Evolutionary conservation across 2,797 vertebrate species (phyloP), one percentile per base, ranked within the genome.

Genomic region (Varecia variegata): DNA sequence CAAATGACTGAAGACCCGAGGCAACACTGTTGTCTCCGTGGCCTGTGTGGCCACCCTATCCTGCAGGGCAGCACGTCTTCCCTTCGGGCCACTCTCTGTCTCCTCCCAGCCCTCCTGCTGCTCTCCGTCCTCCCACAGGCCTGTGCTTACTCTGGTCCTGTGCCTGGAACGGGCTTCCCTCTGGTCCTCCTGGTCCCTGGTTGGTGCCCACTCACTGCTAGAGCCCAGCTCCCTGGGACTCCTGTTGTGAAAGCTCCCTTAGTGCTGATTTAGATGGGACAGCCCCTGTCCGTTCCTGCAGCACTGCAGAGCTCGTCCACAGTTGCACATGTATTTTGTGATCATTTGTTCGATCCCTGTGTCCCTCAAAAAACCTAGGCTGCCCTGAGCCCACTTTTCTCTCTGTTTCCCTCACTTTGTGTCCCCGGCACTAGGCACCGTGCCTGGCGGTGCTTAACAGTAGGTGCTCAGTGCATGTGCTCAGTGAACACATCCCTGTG

Each of bases 201-300:
- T 52, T 52, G 9, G 27, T 11, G 5, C 38, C 15, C 6, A 0
- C 27, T 30, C 11, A 40, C 27, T 23, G 11, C 14, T 11, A 86
- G 56, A 86, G 43, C 74, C 47, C 43, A 35, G n/a, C 25, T 52
- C 15, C 21, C 21, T 25, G 10, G 25, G 38, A 9, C 10, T 35
- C 50, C 58, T 56, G 14, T 25, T 9, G 4, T 17, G 4, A 20
- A 52, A 52, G 23, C 12, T 77, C 15, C 60, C 82, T 32, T 15
- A 9, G 13, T 23, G 25, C 30, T 62, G 14, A 35, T 2, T 73
- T 35, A 43, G 23, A 15, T 7, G 21, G 32, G 10, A 17, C 18
- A 12, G n/a, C 10, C 4, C 3, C 32, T 7, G 56, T 67, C 40
- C 30, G 10, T n/a, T 38, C 7, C 18, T 0, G 3, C 18, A 15